Base-by-base conservation (phyloP, 2,888 invertebrate species). In the Drosophila neotestacea region DNA sequence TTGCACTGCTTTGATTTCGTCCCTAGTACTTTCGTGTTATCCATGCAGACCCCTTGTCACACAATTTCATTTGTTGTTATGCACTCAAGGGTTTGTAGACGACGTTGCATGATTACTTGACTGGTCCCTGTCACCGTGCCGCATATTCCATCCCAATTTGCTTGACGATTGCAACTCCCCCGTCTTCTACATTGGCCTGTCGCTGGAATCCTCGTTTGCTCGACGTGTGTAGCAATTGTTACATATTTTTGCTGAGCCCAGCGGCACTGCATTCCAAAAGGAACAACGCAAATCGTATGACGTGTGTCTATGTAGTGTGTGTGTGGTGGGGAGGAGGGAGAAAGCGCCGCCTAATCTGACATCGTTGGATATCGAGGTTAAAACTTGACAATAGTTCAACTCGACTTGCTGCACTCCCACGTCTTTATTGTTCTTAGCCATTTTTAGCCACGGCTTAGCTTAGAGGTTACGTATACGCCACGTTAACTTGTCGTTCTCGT, bases 301-400 rank as follows among this genome's bases (percentile, higher is more conserved):
- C 9, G 36, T 11, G 4, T 51, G n/a, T 11, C 16, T 9, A 10
- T 13, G 4, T 9, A 32, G 55, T 7, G 36, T 36, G 58, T 47
- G 4, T 30, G 48, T 13, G 22, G 16, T 41, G 30, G 51, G 44
- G 39, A 51, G 67, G 46, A 16, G 68, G 60, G 71, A 22, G 22
- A 22, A 22, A 62, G 63, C 58, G 66, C 60, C 63, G 75, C 64
- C 70, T 87, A 81, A 89, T 87, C 90, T 77, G 85, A 90, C 82
- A 81, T 76, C 73, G 83, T 67, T 90, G 88, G 83, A 79, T 90
- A 90, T 90, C 81, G 90, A 81, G 90, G 90, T 77, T 88, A 88
- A 72, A 67, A 86, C 88, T 88, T 86, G 85, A 88, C 85, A 85
- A 85, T 85, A 88, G 90, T 85, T 85, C 75, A 85, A 88, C 85